phyloP scores from a whole-genome alignment of 2,888 invertebrate genomes.

The Drosophila bunnanda region DNA sequence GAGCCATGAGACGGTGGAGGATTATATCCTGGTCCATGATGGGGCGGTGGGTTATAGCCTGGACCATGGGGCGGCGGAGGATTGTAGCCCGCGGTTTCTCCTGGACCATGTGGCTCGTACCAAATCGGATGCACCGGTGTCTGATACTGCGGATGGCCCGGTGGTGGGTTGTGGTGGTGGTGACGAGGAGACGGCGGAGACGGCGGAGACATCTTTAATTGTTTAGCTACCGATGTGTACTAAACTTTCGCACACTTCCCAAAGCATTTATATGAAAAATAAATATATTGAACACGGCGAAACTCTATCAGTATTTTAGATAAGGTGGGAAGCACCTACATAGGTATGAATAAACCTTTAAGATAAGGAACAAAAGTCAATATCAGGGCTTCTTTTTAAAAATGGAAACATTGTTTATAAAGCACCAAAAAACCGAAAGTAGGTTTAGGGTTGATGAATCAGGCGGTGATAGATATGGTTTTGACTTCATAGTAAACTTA shows the following conservation, averaged over 20 bases:
- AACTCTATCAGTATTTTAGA: slow-evolving; percentile 10
- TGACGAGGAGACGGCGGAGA: slow-evolving; percentile 24
- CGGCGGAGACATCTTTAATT: slow-evolving; percentile 29
- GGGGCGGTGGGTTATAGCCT: slow-evolving; percentile 2
- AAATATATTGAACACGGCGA: background rate
- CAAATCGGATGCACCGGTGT: slow-evolving; percentile 26
- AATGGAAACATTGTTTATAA: background rate
- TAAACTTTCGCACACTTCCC: background rate
- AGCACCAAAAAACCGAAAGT: background rate
- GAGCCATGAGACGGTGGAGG: slow-evolving; percentile 13
- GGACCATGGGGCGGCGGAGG: slow-evolving; percentile 9
- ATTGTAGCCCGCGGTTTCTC: slow-evolving; percentile 1
- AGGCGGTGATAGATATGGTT: background rate
- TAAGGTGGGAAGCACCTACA: slow-evolving; percentile 2
- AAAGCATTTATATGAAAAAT: slow-evolving; percentile 18
- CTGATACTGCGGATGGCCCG: slow-evolving; percentile 30
- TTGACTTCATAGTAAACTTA: background rate
- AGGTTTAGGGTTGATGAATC: background rate
- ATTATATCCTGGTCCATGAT: background rate
- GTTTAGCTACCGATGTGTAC: slow-evolving; percentile 5
- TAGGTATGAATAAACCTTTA: background rate
- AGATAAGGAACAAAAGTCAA: slow-evolving; percentile 1
- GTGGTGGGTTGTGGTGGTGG: slow-evolving; percentile 20
- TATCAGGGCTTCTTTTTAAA: background rate
- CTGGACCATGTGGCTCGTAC: slow-evolving; percentile 13